Percentiles rank a stretch among this genome's conserved stretches.
phyloP scores from a whole-genome alignment of 2,797 vertebrate species.

The Prionace glauca region DNA sequence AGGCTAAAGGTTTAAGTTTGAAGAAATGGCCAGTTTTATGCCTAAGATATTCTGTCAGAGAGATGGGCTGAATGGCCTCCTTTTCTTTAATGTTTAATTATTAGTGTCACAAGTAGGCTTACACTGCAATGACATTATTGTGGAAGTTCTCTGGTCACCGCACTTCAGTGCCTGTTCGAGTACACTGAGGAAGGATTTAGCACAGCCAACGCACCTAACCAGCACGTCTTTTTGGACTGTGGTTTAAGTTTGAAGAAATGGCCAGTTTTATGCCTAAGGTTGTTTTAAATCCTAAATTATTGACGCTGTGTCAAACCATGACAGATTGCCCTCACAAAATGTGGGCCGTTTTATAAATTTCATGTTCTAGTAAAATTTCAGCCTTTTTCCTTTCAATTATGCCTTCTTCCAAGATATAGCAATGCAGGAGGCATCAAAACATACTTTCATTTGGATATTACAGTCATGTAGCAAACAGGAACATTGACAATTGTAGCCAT shows the following conservation, averaged over 20 bases:
- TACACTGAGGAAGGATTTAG: no score
- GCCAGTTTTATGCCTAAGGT: not conserved
- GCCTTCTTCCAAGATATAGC: not conserved
- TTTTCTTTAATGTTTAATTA: no score
- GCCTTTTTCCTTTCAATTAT: not conserved
- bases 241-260: not conserved
- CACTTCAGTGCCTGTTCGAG: no score
- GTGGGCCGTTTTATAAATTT: not conserved
- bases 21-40: not conserved
- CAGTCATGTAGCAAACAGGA: conserved; percentile 35
- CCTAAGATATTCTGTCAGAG: no score
- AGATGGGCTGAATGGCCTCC: no score
- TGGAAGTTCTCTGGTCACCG: no score
- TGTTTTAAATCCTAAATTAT: not conserved
- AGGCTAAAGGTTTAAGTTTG: not conserved
- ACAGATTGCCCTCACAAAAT: not conserved
- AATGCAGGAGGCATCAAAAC: not conserved
- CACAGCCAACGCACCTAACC: no score
- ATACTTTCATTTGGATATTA: not conserved
- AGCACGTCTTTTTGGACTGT: no score
- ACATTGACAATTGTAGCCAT: conserved; percentile 49
- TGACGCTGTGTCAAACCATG: not conserved
- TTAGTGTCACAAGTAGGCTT: no score
- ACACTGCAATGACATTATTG: no score
- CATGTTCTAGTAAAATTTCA: not conserved